Conservation (phyloP, 1,140 invertebrate genomes). For the Cataglyphis hispanica region DNA sequence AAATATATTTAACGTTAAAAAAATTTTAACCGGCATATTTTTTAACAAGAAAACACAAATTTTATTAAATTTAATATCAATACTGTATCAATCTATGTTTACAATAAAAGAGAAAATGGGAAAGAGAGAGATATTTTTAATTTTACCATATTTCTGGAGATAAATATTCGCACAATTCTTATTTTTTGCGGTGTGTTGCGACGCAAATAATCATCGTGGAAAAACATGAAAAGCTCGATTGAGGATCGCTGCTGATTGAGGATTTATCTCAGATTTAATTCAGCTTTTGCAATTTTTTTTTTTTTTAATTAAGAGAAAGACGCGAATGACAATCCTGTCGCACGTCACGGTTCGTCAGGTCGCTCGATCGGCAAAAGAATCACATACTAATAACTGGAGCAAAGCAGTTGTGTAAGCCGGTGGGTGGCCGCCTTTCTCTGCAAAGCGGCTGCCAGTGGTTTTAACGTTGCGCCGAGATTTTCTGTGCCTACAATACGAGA, state of each 20-base stretch:
- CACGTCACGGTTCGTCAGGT: constrained; percentile 64
- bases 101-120: background rate
- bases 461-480: constrained; percentile 56
- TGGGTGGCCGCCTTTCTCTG: constrained; percentile 76
- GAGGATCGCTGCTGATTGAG: background rate
- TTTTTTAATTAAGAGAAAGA: background rate
- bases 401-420: constrained; percentile 72
- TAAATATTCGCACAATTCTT: constrained; percentile 17
- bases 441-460: constrained; percentile 48
- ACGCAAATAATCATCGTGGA: background rate
- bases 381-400: constrained; percentile 75
- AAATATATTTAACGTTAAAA: no score
- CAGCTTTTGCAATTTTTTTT: background rate
- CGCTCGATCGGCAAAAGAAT: constrained; percentile 55
- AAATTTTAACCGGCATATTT: no score
- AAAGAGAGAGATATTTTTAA: background rate
- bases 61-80: no score
- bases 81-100: background rate
- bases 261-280: constrained; percentile 8
- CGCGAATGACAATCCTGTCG: constrained; percentile 31
- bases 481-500: constrained; percentile 5
- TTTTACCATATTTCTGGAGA: background rate
- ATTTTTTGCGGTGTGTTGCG: constrained; percentile 5
- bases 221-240: background rate
- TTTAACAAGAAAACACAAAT: no score